A percentile compares a stretch with the other conserved stretches of the same genome.
These are phyloP conservation scores for Microctonus hyperodae DNA, from an alignment of 2,888 invertebrate species.

Conservation along the genomic window DNA sequence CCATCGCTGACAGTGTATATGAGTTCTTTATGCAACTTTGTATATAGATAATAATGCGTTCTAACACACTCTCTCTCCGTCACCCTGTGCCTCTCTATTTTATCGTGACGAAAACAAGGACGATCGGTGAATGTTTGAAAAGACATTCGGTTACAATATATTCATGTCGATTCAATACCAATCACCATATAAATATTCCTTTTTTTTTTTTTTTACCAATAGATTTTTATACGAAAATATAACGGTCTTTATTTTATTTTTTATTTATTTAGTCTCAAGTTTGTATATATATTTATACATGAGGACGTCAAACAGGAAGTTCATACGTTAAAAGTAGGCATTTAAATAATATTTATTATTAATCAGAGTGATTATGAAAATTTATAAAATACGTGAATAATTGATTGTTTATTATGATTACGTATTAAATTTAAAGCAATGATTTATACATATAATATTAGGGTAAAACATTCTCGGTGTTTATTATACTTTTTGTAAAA, in stretches of 20 bases:
- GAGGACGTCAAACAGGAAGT: too few relatives aligned
- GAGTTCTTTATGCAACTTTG: constrained; percentile 25
- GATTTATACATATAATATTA: neutral
- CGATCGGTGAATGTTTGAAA: constrained; percentile 21
- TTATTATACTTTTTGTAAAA: too few relatives aligned
- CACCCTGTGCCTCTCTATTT: constrained; percentile 8
- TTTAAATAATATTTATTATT: neutral
- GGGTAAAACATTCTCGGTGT: too few relatives aligned
- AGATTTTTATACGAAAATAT: too few relatives aligned
- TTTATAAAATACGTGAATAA: neutral
- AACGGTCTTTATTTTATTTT: too few relatives aligned
- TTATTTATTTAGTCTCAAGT: too few relatives aligned
- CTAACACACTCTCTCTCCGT: constrained; percentile 34
- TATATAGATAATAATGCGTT: constrained; percentile 16
- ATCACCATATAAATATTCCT: too few relatives aligned
- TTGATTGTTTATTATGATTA: constrained; percentile 9
- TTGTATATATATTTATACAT: too few relatives aligned
- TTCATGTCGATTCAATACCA: neutral
- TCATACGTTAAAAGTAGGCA: neutral
- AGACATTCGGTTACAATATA: constrained; percentile 16
- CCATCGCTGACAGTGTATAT: constrained; percentile 20
- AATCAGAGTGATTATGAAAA: neutral
- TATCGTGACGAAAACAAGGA: constrained; percentile 23
- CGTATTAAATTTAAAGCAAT: neutral
- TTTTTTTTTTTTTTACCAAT: too few relatives aligned